These are phyloP conservation scores for Leptinotarsa rubiginosa DNA, from an alignment of 2,888 invertebrate species.

Conservation along the genomic window DNA sequence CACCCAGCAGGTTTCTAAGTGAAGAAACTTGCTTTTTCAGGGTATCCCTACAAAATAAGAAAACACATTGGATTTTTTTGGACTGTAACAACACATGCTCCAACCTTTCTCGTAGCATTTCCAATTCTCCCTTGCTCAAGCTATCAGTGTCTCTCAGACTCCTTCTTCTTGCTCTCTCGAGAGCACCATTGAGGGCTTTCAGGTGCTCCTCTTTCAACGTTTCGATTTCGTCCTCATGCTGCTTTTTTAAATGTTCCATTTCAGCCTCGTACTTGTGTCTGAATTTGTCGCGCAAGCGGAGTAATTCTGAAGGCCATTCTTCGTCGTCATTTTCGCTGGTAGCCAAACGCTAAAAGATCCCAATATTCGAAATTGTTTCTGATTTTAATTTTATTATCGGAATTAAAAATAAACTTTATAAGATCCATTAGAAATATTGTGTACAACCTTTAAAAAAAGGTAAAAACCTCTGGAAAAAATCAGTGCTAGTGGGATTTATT, in stretches of 20 bases:
- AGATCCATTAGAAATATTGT: too few species aligned
- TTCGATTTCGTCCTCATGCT: slow-evolving; percentile 74
- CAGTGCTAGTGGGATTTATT: too few species aligned
- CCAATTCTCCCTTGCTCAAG: slow-evolving; percentile 70
- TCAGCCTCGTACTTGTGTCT: slow-evolving; percentile 75
- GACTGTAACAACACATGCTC: background rate
- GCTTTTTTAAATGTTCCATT: slow-evolving; percentile 70
- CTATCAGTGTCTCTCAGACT: slow-evolving; percentile 61
- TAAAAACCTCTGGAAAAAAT: too few species aligned
- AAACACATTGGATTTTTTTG: background rate
- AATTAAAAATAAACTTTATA: too few species aligned
- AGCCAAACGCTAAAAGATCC: slow-evolving; percentile 72
- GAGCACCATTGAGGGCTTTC: slow-evolving; percentile 58
- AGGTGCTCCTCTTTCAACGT: slow-evolving; percentile 60
- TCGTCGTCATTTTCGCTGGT: slow-evolving; percentile 76
- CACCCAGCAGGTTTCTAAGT: slow-evolving; percentile 75
- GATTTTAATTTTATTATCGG: too few species aligned
- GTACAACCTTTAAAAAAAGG: too few species aligned
- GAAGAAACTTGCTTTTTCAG: slow-evolving; percentile 75
- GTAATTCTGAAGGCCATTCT: slow-evolving; percentile 82
- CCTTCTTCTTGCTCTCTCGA: slow-evolving; percentile 60
- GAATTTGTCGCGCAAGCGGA: slow-evolving; percentile 79
- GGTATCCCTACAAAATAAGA: slow-evolving; percentile 70
- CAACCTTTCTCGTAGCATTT: slow-evolving; percentile 74
- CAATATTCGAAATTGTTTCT: too few species aligned